These are phyloP conservation scores for Salvelinus sp. DNA, from an alignment of 2,113 vertebrate species.

Conservation along the genomic window DNA sequence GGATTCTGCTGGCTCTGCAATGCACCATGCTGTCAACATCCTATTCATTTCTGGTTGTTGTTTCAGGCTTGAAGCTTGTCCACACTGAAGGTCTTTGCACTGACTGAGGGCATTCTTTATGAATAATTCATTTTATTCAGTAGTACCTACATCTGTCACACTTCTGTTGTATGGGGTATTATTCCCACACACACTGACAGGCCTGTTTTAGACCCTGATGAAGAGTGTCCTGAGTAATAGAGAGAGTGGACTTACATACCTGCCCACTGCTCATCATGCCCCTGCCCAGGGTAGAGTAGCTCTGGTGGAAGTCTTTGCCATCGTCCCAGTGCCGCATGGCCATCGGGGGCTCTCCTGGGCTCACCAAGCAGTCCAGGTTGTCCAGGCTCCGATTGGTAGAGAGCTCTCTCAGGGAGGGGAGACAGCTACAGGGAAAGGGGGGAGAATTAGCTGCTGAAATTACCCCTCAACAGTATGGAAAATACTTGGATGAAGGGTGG, in stretches of 20 bases:
- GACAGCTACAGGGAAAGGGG: slow-evolving; percentile 59
- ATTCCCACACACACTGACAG: neutral
- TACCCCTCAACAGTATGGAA: neutral
- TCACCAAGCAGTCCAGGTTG: slow-evolving; percentile 91
- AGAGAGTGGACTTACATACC: neutral
- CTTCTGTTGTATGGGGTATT: neutral
- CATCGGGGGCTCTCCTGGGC: slow-evolving; percentile 78
- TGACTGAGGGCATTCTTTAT: neutral
- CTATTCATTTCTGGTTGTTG: neutral
- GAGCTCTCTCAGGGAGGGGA: slow-evolving; percentile 76
- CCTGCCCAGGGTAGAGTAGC: slow-evolving; percentile 79
- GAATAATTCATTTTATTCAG: neutral
- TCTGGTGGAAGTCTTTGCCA: slow-evolving; percentile 81
- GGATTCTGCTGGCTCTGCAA: neutral
- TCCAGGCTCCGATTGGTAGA: slow-evolving; percentile 89
- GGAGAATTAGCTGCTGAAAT: neutral
- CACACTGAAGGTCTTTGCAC: neutral
- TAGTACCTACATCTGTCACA: no score
- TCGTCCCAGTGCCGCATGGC: slow-evolving; percentile 86
- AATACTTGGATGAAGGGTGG: slow-evolving; percentile 5
- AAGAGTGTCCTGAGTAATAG: neutral
- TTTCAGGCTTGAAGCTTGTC: neutral
- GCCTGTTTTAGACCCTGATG: neutral
- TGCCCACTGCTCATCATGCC: slow-evolving; percentile 51
- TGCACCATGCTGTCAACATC: neutral